Percentiles rank a stretch among this genome's conserved stretches.
phyloP scores from a whole-genome alignment of 2,113 vertebrate genomes.

The Poecilia latipinna region DNA sequence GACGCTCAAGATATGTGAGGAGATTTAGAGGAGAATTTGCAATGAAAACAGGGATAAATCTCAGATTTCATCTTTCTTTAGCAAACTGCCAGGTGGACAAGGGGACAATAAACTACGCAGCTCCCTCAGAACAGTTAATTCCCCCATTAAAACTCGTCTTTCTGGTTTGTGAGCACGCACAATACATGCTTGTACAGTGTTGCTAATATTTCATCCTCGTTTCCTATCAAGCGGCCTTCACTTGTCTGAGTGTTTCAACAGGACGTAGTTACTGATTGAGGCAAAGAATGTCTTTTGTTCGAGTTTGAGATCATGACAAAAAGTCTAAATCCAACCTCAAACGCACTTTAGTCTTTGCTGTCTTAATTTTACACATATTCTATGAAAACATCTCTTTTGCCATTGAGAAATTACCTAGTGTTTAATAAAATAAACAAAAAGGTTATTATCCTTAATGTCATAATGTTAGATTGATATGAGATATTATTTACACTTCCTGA shows the following conservation, averaged over 20 bases:
- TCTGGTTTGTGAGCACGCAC: slow-evolving; percentile 53
- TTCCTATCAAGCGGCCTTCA: slow-evolving; percentile 38
- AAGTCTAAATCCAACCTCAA: neutral
- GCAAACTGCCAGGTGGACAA: slow-evolving; percentile 32
- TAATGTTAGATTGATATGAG: neutral
- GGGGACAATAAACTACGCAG: slow-evolving; percentile 40
- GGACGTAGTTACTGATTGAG: slow-evolving; percentile 14
- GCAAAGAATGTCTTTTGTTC: slow-evolving; percentile 38
- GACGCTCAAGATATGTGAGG: slow-evolving; percentile 38
- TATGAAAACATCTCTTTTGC: neutral
- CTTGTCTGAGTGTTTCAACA: slow-evolving; percentile 36
- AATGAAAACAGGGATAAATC: slow-evolving; percentile 66
- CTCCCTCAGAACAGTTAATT: slow-evolving; percentile 61
- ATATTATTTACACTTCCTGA: neutral
- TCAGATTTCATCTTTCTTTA: slow-evolving; percentile 35
- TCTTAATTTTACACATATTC: neutral
- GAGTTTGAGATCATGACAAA: slow-evolving; percentile 13
- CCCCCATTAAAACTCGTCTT: slow-evolving; percentile 62
- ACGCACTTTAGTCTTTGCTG: neutral
- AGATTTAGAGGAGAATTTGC: slow-evolving; percentile 55
- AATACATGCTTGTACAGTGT: slow-evolving; percentile 56
- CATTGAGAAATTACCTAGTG: neutral
- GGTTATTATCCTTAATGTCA: neutral
- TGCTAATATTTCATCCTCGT: slow-evolving; percentile 46
- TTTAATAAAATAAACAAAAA: neutral